Evolutionary conservation across 2,888 invertebrate genomes (phyloP).

Genomic region (Dichetophora obliterata): DNA sequence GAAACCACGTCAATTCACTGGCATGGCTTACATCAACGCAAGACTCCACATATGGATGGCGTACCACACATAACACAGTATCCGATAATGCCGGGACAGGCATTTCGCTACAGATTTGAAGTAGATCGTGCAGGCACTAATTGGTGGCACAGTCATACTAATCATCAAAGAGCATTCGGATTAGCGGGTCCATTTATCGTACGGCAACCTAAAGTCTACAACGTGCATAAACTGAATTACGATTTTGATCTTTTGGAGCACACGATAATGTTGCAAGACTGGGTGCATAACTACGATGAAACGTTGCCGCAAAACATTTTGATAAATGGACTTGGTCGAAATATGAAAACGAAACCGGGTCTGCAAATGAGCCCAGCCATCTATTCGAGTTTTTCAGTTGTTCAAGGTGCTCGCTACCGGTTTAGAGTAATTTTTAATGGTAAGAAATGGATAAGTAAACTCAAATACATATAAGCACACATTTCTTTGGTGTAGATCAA

Average conservation of each 20-base stretch:
- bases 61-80: constrained; percentile 66
- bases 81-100: constrained; percentile 64
- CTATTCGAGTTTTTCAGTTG: constrained; percentile 58
- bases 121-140: constrained; percentile 62
- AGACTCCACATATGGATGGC: constrained; percentile 65
- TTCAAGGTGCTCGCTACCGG: constrained; percentile 62
- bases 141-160: constrained; percentile 67
- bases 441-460: neutral
- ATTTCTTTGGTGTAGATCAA: too few species aligned
- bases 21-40: constrained; percentile 63
- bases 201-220: constrained; percentile 53
- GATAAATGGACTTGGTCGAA: constrained; percentile 62
- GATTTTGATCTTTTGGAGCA: constrained; percentile 63
- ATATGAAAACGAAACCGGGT: constrained; percentile 35
- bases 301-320: constrained; percentile 59
- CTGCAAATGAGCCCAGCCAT: constrained; percentile 51
- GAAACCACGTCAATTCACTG: constrained; percentile 64
- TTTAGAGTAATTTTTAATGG: constrained; percentile 65
- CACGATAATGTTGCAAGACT: constrained; percentile 62
- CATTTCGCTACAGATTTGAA: constrained; percentile 63
- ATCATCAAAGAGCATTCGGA: constrained; percentile 62
- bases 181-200: constrained; percentile 60
- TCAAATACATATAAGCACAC: neutral
- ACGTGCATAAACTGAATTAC: constrained; percentile 59
- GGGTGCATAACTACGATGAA: constrained; percentile 60